Percentiles rank a stretch among this genome's conserved stretches.
Evolutionary conservation across 2,888 invertebrate genomes (phyloP).

Genomic region (Pterobdella sp.): DNA sequence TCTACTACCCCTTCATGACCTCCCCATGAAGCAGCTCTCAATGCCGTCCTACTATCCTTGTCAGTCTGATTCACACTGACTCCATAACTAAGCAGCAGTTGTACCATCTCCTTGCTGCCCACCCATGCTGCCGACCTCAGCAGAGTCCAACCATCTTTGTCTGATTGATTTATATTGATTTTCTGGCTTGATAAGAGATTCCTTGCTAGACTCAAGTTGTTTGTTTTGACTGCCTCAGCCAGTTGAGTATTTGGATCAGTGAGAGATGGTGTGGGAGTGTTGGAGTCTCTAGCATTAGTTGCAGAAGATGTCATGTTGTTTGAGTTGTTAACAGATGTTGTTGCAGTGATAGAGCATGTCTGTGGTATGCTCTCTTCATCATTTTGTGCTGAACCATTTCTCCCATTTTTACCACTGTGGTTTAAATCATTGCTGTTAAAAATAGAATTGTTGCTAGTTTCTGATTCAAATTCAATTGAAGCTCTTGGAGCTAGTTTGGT

Average conservation of each 20-base stretch:
- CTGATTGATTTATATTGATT: slow-evolving; percentile 49
- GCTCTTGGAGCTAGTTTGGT: not conserved
- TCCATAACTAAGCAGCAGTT: slow-evolving; percentile 39
- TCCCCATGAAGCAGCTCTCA: slow-evolving; percentile 71
- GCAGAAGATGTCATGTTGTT: not conserved
- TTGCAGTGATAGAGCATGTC: not conserved
- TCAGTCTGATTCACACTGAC: slow-evolving; percentile 51
- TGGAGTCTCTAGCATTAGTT: not conserved
- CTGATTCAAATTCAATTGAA: not conserved
- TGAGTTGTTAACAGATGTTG: not conserved
- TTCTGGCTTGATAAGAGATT: slow-evolving; percentile 43
- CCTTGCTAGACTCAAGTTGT: slow-evolving; percentile 51
- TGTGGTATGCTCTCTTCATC: no score
- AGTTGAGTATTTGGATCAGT: slow-evolving; percentile 54
- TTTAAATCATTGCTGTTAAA: no score
- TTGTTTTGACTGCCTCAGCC: slow-evolving; percentile 60
- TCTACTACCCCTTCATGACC: slow-evolving; percentile 54
- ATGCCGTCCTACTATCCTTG: slow-evolving; percentile 65
- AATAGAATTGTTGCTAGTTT: slow-evolving; percentile 4
- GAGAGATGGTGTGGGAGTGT: not conserved
- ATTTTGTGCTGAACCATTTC: no score
- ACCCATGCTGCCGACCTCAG: slow-evolving; percentile 84
- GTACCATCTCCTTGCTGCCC: slow-evolving; percentile 62
- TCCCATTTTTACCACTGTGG: no score
- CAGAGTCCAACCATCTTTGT: slow-evolving; percentile 53